A percentile compares a stretch with the other conserved stretches of the same genome.
Conservation (phyloP, 2,113 vertebrate species). For the Lagenorhynchus albirostris region DNA sequence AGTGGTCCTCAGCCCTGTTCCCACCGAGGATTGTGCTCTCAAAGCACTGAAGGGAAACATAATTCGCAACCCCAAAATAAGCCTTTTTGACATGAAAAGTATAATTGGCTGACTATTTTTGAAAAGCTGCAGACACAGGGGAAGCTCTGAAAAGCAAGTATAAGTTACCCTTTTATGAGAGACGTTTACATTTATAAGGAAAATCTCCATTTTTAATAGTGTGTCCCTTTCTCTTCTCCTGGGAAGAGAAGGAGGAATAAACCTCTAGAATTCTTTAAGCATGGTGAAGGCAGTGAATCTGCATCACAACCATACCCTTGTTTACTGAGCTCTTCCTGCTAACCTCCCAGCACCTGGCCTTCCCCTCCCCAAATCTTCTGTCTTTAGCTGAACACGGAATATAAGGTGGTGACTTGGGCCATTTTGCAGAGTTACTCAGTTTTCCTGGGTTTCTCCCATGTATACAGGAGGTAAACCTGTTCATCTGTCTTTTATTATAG, state of each 20-base stretch:
- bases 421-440: not conserved
- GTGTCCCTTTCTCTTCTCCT: not conserved
- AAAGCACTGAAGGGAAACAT: not conserved
- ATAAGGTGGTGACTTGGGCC: not conserved
- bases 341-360: not conserved
- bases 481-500: not conserved
- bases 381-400: not conserved
- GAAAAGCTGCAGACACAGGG: not conserved
- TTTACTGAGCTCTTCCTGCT: not conserved
- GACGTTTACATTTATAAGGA: not conserved
- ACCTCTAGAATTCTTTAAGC: not conserved
- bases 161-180: not conserved
- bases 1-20: not conserved
- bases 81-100: not conserved
- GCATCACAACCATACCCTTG: not conserved
- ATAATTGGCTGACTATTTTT: not conserved
- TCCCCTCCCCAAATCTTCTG: not conserved
- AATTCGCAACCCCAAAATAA: not conserved
- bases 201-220: not conserved
- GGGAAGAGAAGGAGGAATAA: not conserved
- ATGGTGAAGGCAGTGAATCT: not conserved
- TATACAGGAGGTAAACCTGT: not conserved
- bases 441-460: not conserved
- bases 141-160: not conserved
- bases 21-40: not conserved